phyloP scores from a whole-genome alignment of 2,888 invertebrate genomes.

The Malacosoma neustria region DNA sequence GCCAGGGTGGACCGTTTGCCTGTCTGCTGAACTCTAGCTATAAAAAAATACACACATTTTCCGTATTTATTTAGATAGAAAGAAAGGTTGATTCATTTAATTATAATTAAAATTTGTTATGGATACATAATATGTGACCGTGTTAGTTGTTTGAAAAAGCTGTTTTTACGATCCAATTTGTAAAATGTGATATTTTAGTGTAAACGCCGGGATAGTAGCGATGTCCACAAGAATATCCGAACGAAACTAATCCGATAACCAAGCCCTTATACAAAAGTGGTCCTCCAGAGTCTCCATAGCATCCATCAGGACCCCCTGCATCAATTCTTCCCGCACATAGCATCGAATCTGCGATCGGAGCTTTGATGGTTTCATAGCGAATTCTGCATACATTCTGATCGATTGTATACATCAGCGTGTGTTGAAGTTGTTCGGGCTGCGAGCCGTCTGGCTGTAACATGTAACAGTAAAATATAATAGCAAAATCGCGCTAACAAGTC shows the following conservation, averaged over 20 bases:
- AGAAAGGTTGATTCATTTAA: too few species aligned
- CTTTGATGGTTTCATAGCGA: conserved; percentile 46
- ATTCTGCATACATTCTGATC: conserved; percentile 38
- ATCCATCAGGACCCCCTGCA: conserved; percentile 52
- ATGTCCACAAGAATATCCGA: conserved; percentile 58
- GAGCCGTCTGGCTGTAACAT: conserved; percentile 38
- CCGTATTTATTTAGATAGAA: too few species aligned
- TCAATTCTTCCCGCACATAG: conserved; percentile 55
- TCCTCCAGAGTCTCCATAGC: conserved; percentile 63
- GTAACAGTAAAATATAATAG: too few species aligned
- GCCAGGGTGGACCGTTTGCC: too few species aligned
- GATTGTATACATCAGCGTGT: conserved; percentile 38
- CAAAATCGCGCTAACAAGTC: too few species aligned
- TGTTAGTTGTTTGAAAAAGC: conserved; percentile 39
- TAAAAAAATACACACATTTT: too few species aligned
- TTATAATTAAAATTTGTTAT: too few species aligned
- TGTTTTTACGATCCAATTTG: conserved; percentile 55
- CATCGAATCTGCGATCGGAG: conserved; percentile 50
- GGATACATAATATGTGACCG: neutral
- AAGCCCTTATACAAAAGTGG: conserved; percentile 58
- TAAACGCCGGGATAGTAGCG: conserved; percentile 59
- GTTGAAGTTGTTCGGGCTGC: conserved; percentile 53
- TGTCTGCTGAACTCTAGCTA: too few species aligned
- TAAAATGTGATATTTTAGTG: conserved; percentile 55
- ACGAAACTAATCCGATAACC: conserved; percentile 56